Evolutionary conservation across 2,113 vertebrate genomes (phyloP), one percentile per base, ranked within the genome.

Genomic region (Pelmatolapia mariae): DNA sequence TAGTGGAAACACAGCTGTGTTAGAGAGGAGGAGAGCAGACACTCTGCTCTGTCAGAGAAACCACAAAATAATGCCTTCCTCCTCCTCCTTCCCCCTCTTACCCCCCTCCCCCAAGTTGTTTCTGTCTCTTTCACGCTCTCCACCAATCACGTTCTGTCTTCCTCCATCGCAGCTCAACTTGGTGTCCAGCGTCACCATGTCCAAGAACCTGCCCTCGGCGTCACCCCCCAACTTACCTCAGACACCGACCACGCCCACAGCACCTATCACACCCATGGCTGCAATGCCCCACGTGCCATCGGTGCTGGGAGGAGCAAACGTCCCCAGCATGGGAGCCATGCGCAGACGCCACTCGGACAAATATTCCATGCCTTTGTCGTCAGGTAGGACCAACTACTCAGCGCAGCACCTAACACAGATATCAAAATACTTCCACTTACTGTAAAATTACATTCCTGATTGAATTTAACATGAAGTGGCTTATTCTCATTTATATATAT

Each of bases 151-250:
- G 1, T 26, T 57, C 81, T 81, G 63, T 53, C 59, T 61, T 13
- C 40, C 26, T 54, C 19, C 33, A 2, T 94, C 92, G 26, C 97
- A 99, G 99, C 97, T 99, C 94, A 99, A 99, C 97, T 96, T 99
- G 97, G 98, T 99, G 95, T 99, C 98, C 96, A 99, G 97, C 94
- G 97, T 99, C 96, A 99, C 99, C 97, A 99, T 99, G 98, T 99
- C 98, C 90, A 99, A 99, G 97, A 99, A 98, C 95, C 95, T 99
- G 96, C 98, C 98, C 95, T 98, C 98, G 73, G 97, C 97, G 87
- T 99, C 98, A 90, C 98, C 99, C 92, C 98, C 98, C 90, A 99
- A 98, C 96, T 98, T 99, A 98, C 98, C 99, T 97, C 99, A 99
- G 97, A 99, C 99, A 91, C 98, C 99, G 94, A 99, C 98, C 95